Conservation (phyloP, 2,113 vertebrate species). For the Macrotis lagotis region DNA sequence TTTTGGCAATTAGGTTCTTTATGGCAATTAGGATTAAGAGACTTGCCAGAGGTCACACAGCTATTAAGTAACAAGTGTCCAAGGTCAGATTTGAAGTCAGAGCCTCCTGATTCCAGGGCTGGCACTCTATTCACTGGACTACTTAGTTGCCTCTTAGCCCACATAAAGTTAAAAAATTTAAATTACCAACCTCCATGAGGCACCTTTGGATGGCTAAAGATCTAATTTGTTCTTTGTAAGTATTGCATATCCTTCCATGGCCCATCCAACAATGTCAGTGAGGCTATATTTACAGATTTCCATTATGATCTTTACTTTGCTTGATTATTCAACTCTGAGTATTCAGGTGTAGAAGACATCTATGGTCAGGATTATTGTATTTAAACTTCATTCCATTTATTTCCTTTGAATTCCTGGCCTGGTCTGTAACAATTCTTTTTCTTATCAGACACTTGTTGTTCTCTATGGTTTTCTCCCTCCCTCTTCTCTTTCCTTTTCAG, state of each 20-base stretch:
- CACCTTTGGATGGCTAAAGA: neutral
- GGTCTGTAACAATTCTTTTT: neutral
- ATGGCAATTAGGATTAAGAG: too few relatives aligned
- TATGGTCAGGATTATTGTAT: neutral
- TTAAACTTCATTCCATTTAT: neutral
- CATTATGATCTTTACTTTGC: neutral
- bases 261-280: neutral
- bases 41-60: too few relatives aligned
- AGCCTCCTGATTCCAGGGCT: too few relatives aligned
- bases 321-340: neutral
- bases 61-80: too few relatives aligned
- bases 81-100: too few relatives aligned
- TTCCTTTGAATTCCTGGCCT: neutral
- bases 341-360: neutral
- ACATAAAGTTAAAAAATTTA: neutral
- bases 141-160: too few relatives aligned
- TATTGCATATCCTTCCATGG: neutral
- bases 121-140: too few relatives aligned
- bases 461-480: neutral
- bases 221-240: neutral
- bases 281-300: neutral
- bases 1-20: too few relatives aligned
- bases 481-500: neutral
- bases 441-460: neutral
- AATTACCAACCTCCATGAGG: neutral